Evolutionary conservation across 2,113 vertebrate species (phyloP), one percentile per base, ranked within the genome.

Genomic region (Loxodonta africana): DNA sequence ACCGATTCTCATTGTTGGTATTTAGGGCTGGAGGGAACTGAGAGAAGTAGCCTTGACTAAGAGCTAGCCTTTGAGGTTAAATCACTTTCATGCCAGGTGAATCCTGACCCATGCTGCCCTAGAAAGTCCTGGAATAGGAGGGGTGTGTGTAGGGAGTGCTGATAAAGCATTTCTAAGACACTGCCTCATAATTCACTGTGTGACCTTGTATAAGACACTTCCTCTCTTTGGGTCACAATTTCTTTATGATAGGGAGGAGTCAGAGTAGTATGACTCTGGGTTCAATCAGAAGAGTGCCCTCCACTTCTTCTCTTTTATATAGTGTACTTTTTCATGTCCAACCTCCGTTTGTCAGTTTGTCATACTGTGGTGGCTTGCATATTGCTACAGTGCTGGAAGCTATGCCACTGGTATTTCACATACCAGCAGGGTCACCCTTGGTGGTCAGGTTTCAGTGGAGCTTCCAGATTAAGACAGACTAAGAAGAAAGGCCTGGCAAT

Each of bases 71-170:
- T 83, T 69, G 15, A 90, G 63, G 44, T 26, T 63, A 95, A 95
- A 44, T 96, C 93, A 73, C 44, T 98, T 97, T 97, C 84, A 92
- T 85, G 63, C 11, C 62, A 82, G 76, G 46, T 44, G 82, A 95
- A 96, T 91, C 77, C 41, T 92, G 77, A 92, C 67, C 90, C 65
- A 81, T 60, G 12, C 63, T 90, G 57, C 60, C 82, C 77, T 94
- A 92, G 71, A 77, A 53, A 94, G 77, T 30, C 83, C 82, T 23
- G 2, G 76, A 90, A 21, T 57, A 83, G 30, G n/a, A 87, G 30
- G 28, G 9, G 93, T 86, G 80, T 30, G 41, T 5, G 4, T 69
- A 51, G 41, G 41, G 93, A 62, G 60, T 90, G 77, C 83, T 93
- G 83, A 86, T 74, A 80, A 89, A 83, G 73, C 82, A 83, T 37